A percentile compares a stretch with the other conserved stretches of the same genome.
Conservation (phyloP, 2,113 vertebrate genomes). For the Neodon shergylaensis region DNA sequence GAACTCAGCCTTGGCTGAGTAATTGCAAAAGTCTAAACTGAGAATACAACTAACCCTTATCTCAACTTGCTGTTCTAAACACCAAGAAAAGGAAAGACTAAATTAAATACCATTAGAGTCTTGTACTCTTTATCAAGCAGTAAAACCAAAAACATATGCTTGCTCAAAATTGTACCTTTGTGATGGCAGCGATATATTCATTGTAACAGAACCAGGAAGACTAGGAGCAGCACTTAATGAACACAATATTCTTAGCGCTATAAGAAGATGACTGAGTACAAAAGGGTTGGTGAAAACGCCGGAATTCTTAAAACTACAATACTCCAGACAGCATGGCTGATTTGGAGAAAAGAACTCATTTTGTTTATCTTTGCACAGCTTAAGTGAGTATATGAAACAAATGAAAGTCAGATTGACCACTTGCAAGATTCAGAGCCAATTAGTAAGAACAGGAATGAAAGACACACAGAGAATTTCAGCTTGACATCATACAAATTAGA, state of each 20-base stretch:
- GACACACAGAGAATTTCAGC: not conserved
- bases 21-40: not conserved
- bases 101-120: not conserved
- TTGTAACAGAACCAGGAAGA: not conserved
- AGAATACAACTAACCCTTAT: not conserved
- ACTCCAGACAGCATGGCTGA: not conserved
- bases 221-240: not conserved
- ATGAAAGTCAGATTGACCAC: not conserved
- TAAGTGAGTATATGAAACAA: not conserved
- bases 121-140: not conserved
- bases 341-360: not conserved
- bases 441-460: not conserved
- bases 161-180: not conserved
- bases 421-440: not conserved
- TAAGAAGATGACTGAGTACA: not conserved
- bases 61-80: not conserved
- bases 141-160: not conserved
- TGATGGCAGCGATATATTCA: not conserved
- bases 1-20: not conserved
- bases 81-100: not conserved
- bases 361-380: not conserved
- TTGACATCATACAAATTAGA: constrained; percentile 13
- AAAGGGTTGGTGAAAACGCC: not conserved
- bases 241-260: not conserved
- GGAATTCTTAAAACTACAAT: not conserved